Percentiles rank a stretch among this genome's conserved stretches.
These are phyloP conservation scores for Lucilia sericata DNA, from an alignment of 1,140 invertebrate species.

Conservation along the genomic window DNA sequence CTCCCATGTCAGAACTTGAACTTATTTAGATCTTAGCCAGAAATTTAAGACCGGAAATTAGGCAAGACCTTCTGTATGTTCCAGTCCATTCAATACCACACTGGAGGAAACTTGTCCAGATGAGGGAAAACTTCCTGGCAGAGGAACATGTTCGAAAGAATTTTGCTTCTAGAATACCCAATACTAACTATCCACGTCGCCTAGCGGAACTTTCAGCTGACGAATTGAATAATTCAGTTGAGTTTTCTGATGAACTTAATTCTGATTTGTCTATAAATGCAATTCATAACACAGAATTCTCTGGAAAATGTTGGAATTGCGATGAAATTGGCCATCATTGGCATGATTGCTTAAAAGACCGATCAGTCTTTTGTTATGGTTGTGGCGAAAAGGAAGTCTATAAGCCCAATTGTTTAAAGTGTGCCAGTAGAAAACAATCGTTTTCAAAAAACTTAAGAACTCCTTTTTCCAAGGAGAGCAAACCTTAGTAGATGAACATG, in stretches of 20 bases:
- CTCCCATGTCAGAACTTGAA: conserved; percentile 6
- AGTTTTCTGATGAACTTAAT: background rate
- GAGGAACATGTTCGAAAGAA: too few relatives aligned
- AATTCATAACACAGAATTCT: background rate
- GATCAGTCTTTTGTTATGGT: conserved; percentile 11
- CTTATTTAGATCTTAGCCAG: conserved; percentile 3
- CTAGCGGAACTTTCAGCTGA: background rate
- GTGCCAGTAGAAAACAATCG: background rate
- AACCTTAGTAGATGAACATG: background rate
- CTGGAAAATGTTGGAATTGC: conserved; percentile 22
- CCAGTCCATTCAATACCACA: too few relatives aligned
- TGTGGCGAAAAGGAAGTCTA: background rate
- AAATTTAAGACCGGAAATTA: conserved; percentile 28
- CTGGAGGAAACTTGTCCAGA: too few relatives aligned
- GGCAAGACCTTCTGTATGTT: too few relatives aligned
- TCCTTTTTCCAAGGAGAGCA: background rate
- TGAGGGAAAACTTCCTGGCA: too few relatives aligned
- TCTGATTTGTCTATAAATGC: background rate
- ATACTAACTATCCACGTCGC: background rate
- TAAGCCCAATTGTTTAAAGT: conserved; percentile 10
- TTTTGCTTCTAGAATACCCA: too few relatives aligned
- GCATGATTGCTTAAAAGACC: background rate
- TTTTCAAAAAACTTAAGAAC: too few relatives aligned
- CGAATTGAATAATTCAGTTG: background rate
- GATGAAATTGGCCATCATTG: background rate